These are phyloP conservation scores for Psilopsiagon aymara DNA, from an alignment of 2,113 vertebrate genomes.

Conservation along the genomic window DNA sequence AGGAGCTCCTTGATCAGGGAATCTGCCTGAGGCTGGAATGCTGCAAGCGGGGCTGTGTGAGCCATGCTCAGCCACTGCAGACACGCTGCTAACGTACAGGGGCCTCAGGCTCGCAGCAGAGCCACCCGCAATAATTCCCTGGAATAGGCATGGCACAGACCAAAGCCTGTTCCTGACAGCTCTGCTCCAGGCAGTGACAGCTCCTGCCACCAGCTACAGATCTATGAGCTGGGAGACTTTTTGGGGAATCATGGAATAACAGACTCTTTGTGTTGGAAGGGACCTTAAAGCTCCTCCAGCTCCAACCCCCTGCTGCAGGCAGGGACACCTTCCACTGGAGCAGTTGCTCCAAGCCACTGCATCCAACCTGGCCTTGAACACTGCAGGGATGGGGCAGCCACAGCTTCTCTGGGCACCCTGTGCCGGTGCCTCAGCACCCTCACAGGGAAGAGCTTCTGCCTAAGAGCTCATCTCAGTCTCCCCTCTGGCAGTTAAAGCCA, in stretches of 20 bases:
- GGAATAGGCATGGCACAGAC: background rate
- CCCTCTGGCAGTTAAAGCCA: too few relatives aligned
- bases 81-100: rapidly evolving
- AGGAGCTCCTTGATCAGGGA: background rate
- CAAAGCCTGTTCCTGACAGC: background rate
- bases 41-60: background rate
- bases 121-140: background rate
- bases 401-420: too few relatives aligned
- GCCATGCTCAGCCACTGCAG: background rate
- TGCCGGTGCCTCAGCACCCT: too few relatives aligned
- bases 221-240: background rate
- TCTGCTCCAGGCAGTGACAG: background rate
- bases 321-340: background rate
- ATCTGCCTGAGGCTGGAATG: background rate
- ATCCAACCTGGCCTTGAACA: too few relatives aligned
- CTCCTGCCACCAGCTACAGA: background rate
- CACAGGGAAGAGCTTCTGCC: too few relatives aligned
- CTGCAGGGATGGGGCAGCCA: too few relatives aligned
- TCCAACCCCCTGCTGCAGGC: background rate
- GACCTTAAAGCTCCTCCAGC: background rate
- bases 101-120: background rate
- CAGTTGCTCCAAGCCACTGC: background rate
- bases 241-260: background rate
- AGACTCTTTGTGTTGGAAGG: background rate
- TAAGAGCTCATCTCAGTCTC: too few relatives aligned